Evolutionary conservation across 2,888 invertebrate species (phyloP), one percentile per base, ranked within the genome.

Genomic region (Drosophila affinis): DNA sequence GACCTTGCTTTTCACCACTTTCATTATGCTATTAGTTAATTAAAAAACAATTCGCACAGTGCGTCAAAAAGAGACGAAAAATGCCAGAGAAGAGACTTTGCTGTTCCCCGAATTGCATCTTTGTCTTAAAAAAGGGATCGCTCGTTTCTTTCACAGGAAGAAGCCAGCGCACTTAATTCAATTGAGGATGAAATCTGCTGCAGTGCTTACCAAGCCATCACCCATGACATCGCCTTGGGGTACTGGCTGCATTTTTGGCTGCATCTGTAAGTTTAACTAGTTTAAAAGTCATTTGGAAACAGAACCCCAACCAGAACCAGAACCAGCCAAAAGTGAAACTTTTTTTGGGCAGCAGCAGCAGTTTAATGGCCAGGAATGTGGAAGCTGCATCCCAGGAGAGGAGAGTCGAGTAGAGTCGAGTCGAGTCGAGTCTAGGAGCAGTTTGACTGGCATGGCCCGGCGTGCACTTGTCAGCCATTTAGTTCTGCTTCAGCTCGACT

Each of bases 391-490:
- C 54, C 46, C 62, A 62, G 24, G 24, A 47, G 55, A 21, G 21
- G 21, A 21, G 21, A 21, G 21, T 21, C 18, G 18, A 21, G 18
- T 21, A 2, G 18, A 21, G 18, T 21, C 3, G 21, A 21, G 3
- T 21, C 21, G 3, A 21, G 21, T 21, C 21, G 21, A 62, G 70
- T 70, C 72, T 62, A 56, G 24, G 24, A 24, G 29, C 32, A 39
- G 55, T 39, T 62, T 52, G 62, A 62, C 72, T 70, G 72, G 63
- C 63, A 65, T 53, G 48, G 53, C 64, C 21, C 63, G 47, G 44
- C 51, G 44, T 71, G 55, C 70, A 70, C 52, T 70, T 70, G 70
- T 71, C 70, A 72, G 70, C 72, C 72, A 56, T 70, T 70, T 72
- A 47, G 62, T 44, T 55, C 18, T 56, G 27, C 56, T 56, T 68